phyloP scores from a whole-genome alignment of 2,797 vertebrate genomes.

The Bufotes viridis region DNA sequence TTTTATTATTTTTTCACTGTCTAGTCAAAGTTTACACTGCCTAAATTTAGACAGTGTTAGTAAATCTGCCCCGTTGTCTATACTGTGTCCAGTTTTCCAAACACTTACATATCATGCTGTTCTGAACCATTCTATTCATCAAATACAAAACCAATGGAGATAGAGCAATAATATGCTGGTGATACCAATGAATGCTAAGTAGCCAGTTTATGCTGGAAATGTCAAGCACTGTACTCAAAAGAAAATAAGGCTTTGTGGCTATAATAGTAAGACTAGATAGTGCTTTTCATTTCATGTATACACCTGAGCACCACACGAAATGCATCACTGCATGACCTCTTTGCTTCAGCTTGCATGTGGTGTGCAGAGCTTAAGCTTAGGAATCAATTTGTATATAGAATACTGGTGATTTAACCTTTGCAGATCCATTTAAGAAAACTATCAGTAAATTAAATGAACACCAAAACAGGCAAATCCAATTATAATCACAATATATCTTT shows the following conservation, averaged over 20 bases:
- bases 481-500: too few species aligned
- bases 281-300: slow-evolving; percentile 14
- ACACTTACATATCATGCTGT: neutral
- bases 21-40: too few species aligned
- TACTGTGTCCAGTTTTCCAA: neutral
- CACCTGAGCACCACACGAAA: slow-evolving; percentile 1
- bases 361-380: neutral
- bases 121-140: neutral
- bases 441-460: neutral
- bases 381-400: too few species aligned
- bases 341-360: neutral
- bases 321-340: neutral
- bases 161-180: neutral
- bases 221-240: slow-evolving; percentile 21
- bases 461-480: too few species aligned
- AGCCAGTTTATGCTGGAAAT: slow-evolving; percentile 18
- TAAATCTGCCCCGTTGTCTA: too few species aligned
- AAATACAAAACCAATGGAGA: neutral
- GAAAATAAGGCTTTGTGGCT: neutral
- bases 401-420: neutral
- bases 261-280: slow-evolving; percentile 1
- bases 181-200: neutral
- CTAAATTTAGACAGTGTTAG: too few species aligned
- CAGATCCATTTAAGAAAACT: neutral
- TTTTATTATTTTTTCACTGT: too few species aligned